Evolutionary conservation across 2,888 invertebrate species (phyloP).

Genomic region (Andrena bicolor): DNA sequence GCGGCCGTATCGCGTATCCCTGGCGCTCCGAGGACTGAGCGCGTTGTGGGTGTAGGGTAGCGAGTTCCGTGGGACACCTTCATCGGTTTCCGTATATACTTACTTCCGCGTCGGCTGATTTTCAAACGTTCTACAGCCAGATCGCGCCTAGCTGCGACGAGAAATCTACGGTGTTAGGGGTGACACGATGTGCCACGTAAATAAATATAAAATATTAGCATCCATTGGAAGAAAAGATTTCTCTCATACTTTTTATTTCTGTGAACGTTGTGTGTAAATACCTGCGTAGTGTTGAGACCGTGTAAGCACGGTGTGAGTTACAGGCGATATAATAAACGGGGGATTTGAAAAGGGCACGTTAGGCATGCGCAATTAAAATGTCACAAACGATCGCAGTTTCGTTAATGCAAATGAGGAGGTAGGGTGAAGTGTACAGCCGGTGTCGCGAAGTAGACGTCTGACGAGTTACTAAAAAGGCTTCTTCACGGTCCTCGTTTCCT

Average conservation of each 20-base stretch:
- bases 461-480: conserved; percentile 26
- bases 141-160: too few relatives aligned
- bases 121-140: background rate
- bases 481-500: conserved; percentile 54
- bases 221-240: background rate
- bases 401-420: too few relatives aligned
- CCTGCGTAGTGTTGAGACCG: background rate
- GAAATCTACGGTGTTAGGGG: too few relatives aligned
- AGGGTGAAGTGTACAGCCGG: conserved; percentile 5
- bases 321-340: background rate
- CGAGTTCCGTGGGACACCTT: background rate
- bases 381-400: background rate
- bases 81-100: background rate
- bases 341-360: background rate
- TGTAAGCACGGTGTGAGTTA: background rate
- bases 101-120: background rate
- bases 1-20: background rate
- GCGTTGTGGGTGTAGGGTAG: too few relatives aligned
- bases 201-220: background rate
- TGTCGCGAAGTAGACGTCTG: conserved; percentile 28
- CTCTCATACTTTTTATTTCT: background rate
- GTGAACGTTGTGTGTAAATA: too few relatives aligned
- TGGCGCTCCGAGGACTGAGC: too few relatives aligned
- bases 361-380: conserved; percentile 9
- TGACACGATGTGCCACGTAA: background rate